Percentiles rank a stretch among this genome's conserved stretches.
These are phyloP conservation scores for Petrolisthes manimaculis DNA, from an alignment of 2,888 invertebrate species.

Conservation along the genomic window DNA sequence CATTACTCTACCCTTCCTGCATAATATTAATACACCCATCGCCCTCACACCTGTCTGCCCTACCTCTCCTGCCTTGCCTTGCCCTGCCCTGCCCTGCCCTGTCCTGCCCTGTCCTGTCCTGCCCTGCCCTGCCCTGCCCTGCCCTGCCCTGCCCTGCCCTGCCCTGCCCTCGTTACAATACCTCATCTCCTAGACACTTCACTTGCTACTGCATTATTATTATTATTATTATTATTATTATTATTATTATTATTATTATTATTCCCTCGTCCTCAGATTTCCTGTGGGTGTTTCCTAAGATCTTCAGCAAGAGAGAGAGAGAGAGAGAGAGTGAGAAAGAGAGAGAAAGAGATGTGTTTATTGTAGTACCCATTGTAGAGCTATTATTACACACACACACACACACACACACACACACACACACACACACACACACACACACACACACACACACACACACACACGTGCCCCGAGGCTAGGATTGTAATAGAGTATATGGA, in stretches of 20 bases:
- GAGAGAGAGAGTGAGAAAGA: too few species aligned
- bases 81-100: background rate
- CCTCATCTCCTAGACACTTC: background rate
- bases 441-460: too few species aligned
- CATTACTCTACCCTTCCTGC: background rate
- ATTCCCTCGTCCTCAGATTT: conserved; percentile 4
- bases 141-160: background rate
- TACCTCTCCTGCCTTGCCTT: background rate
- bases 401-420: conserved; percentile 19
- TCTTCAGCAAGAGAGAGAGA: too few species aligned
- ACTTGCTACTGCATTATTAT: too few species aligned
- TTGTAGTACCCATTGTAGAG: background rate
- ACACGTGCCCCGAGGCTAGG: background rate
- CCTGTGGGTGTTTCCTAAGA: too few species aligned
- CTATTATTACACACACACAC: too few species aligned
- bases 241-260: background rate
- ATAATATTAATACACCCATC: background rate
- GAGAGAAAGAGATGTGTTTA: background rate
- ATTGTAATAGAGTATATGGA: too few species aligned
- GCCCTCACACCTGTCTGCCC: background rate
- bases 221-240: background rate
- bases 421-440: background rate
- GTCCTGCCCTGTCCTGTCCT: background rate
- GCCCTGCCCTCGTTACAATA: background rate
- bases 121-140: background rate